phyloP scores from a whole-genome alignment of 2,113 vertebrate genomes.

The Eurystomus gularis region DNA sequence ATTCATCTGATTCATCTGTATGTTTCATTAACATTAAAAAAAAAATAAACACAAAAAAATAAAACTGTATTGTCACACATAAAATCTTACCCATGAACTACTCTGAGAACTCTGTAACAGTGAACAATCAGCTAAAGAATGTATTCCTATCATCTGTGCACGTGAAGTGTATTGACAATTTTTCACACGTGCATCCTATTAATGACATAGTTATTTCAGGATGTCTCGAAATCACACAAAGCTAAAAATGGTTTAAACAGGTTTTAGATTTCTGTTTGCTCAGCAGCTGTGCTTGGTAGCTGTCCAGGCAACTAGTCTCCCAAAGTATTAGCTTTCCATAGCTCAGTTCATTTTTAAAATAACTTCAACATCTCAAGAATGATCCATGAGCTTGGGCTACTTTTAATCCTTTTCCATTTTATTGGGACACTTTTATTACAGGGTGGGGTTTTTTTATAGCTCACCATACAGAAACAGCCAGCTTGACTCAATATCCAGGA shows the following conservation, averaged over 20 bases:
- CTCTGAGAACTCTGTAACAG: neutral
- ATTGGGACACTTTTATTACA: neutral
- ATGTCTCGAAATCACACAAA: neutral
- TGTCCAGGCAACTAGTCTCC: neutral
- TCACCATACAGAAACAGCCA: constrained; percentile 6
- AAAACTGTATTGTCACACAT: neutral
- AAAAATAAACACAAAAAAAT: neutral
- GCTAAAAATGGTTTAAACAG: neutral
- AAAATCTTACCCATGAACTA: neutral
- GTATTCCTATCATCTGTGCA: neutral
- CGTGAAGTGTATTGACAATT: neutral
- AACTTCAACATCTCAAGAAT: neutral
- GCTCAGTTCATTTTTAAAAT: neutral
- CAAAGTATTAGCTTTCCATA: neutral
- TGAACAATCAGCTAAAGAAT: neutral
- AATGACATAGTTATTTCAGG: neutral
- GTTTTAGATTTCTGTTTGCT: neutral
- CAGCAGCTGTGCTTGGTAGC: neutral
- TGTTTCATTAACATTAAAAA: neutral
- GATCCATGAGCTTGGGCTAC: neutral
- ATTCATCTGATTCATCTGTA: neutral
- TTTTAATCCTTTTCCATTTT: constrained; percentile 29
- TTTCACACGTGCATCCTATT: neutral
- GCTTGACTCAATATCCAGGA: constrained; percentile 30
- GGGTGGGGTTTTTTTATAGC: neutral